Conservation (phyloP, 2,113 vertebrate species). For the Platycercus adscitus region DNA sequence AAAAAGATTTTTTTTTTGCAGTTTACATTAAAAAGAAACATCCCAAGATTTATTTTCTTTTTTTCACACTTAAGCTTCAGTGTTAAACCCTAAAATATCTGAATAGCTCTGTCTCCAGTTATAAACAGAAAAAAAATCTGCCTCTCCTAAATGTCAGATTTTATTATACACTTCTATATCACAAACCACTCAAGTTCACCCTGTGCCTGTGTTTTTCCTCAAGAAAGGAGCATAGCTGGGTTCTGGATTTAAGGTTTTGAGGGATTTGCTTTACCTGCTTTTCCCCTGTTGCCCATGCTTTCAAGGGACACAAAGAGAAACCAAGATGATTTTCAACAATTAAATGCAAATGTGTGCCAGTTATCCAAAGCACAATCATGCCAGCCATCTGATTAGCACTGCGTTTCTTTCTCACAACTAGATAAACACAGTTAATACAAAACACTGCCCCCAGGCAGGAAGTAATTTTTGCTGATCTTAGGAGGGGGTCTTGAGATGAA, state of each 20-base stretch:
- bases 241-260: neutral
- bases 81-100: neutral
- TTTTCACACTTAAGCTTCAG: neutral
- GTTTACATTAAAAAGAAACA: neutral
- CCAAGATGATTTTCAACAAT: neutral
- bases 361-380: neutral
- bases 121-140: neutral
- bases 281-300: neutral
- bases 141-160: neutral
- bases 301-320: neutral
- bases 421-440: neutral
- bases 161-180: neutral
- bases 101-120: neutral
- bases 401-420: neutral
- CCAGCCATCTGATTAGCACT: neutral
- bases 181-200: neutral
- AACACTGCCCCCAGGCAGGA: constrained; percentile 40
- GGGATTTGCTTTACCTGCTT: neutral
- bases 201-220: neutral
- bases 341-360: rapidly evolving
- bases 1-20: neutral
- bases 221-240: rapidly evolving
- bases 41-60: neutral
- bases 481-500: constrained; percentile 33
- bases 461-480: constrained; percentile 50